Percentiles rank a stretch among this genome's conserved stretches.
phyloP scores from a whole-genome alignment of 2,797 vertebrate species.

The Momotus momota region DNA sequence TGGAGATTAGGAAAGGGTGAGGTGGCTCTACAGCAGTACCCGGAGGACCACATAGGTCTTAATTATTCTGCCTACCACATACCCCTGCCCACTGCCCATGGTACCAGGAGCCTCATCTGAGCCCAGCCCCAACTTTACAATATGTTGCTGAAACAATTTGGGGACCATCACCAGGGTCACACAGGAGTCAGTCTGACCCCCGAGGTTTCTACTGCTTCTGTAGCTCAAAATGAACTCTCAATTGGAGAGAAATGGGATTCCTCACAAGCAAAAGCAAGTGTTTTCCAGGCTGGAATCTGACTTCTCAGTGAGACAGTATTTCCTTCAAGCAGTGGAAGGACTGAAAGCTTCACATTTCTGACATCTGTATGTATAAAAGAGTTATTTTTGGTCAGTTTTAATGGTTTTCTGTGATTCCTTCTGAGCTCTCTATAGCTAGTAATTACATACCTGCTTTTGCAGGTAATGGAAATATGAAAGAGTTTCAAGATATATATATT shows the following conservation, averaged over 20 bases:
- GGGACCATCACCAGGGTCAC: too few species aligned
- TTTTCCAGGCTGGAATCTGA: background rate
- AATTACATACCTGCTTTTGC: background rate
- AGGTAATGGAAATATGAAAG: background rate
- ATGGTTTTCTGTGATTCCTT: background rate
- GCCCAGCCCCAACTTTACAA: background rate
- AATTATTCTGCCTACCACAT: accelerated
- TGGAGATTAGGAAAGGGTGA: background rate
- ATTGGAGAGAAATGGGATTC: background rate
- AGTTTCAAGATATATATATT: background rate
- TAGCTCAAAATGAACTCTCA: background rate
- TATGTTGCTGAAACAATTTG: background rate
- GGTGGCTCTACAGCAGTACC: background rate
- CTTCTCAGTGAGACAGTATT: background rate
- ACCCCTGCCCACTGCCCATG: background rate
- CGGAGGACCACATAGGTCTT: background rate
- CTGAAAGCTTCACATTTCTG: background rate
- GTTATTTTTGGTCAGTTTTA: background rate
- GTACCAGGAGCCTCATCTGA: background rate
- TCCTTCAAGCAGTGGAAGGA: background rate
- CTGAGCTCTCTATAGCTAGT: background rate
- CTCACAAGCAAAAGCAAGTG: background rate
- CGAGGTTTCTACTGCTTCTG: background rate
- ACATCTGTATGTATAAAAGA: background rate
- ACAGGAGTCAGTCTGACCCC: background rate